These are phyloP conservation scores for Drosophila buzzatii DNA, from an alignment of 2,888 invertebrate species.

Conservation along the genomic window DNA sequence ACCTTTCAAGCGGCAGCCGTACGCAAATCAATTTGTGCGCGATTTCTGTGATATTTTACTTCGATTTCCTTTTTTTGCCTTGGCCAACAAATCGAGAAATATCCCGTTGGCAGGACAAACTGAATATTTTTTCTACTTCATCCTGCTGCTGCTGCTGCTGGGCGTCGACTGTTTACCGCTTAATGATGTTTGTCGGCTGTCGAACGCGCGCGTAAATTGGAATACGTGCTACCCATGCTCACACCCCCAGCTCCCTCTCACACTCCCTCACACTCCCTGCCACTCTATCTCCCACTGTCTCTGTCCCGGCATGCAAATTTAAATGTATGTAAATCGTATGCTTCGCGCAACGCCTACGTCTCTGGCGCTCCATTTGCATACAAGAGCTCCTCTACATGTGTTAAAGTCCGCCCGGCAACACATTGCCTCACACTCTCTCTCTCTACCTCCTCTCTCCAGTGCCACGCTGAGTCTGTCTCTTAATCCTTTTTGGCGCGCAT, in stretches of 20 bases:
- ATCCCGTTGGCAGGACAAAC: slow-evolving; percentile 26
- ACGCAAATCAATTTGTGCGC: slow-evolving; percentile 68
- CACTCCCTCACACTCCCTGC: background rate
- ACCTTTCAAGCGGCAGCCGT: slow-evolving; percentile 38
- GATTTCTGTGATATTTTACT: slow-evolving; percentile 31
- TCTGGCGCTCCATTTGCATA: slow-evolving; percentile 57
- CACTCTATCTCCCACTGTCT: background rate
- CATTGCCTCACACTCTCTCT: background rate
- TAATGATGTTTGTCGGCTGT: slow-evolving; percentile 72
- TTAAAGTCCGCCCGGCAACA: slow-evolving; percentile 31
- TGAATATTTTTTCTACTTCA: slow-evolving; percentile 13
- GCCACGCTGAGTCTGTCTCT: slow-evolving; percentile 26
- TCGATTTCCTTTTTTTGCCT: slow-evolving; percentile 15
- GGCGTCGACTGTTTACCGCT: slow-evolving; percentile 45
- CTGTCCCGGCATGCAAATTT: slow-evolving; percentile 63
- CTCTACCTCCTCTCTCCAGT: background rate
- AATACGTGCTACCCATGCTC: slow-evolving; percentile 53
- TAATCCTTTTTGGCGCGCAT: slow-evolving; percentile 73
- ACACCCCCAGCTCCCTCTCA: background rate
- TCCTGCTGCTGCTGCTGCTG: background rate
- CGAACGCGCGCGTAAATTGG: slow-evolving; percentile 68
- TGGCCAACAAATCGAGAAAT: slow-evolving; percentile 43
- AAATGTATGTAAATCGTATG: slow-evolving; percentile 74
- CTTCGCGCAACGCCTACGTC: slow-evolving; percentile 58
- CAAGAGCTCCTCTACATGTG: slow-evolving; percentile 60